Evolutionary conservation across 2,797 vertebrate species (phyloP).

Genomic region (Sebastiscus tertius): DNA sequence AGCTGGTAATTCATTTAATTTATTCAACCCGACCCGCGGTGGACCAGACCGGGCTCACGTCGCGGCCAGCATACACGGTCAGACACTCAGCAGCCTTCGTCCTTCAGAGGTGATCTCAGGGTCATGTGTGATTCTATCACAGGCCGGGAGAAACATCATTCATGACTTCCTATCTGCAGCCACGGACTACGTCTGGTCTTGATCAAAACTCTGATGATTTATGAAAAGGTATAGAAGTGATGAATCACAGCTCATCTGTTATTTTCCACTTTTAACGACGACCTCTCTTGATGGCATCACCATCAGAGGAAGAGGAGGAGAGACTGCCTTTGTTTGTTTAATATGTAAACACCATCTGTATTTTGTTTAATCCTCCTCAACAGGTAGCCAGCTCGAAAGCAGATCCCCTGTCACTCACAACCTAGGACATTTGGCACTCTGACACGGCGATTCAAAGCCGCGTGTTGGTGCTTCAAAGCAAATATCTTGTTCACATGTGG

Average conservation of each 20-base stretch:
- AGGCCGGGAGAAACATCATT: slow-evolving; percentile 33
- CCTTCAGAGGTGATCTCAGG: slow-evolving; percentile 68
- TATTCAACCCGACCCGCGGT: slow-evolving; percentile 58
- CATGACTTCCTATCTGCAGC: slow-evolving; percentile 28
- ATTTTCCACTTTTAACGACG: slow-evolving; percentile 1
- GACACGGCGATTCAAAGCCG: slow-evolving; percentile 53
- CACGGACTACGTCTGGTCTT: neutral
- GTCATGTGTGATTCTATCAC: slow-evolving; percentile 54
- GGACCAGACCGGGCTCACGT: slow-evolving; percentile 46
- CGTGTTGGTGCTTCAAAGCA: slow-evolving; percentile 77
- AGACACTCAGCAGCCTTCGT: slow-evolving; percentile 59
- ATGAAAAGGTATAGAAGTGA: neutral
- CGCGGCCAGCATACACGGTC: slow-evolving; percentile 43
- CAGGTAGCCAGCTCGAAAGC: slow-evolving; percentile 74
- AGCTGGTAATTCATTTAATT: slow-evolving; percentile 83
- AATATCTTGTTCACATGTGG: slow-evolving; percentile 69
- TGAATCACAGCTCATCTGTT: neutral
- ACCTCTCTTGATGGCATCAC: slow-evolving; percentile 15
- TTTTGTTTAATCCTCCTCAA: slow-evolving; percentile 78
- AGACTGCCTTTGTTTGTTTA: slow-evolving; percentile 49
- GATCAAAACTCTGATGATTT: neutral
- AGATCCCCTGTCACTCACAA: slow-evolving; percentile 69
- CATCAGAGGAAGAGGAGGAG: slow-evolving; percentile 9
- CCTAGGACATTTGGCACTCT: slow-evolving; percentile 72
- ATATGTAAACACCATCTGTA: slow-evolving; percentile 75